Evolutionary conservation across 2,113 vertebrate species (phyloP).

Genomic region (Sander vitreus): DNA sequence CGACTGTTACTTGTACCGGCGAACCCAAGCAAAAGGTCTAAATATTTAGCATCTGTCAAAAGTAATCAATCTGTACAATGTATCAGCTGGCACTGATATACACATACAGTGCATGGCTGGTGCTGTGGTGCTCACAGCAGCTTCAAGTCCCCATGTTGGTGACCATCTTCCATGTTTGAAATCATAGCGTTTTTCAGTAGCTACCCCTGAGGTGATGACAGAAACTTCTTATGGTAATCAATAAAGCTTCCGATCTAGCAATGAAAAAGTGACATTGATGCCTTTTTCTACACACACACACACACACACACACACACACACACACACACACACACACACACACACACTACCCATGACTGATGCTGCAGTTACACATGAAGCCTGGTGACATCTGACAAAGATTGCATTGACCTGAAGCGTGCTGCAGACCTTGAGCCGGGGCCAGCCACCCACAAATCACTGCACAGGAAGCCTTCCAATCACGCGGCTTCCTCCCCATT

Average conservation of each 20-base stretch:
- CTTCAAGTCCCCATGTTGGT: not conserved
- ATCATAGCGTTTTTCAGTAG: not conserved
- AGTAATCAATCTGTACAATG: constrained; percentile 1
- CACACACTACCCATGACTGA: not conserved
- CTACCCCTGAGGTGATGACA: not conserved
- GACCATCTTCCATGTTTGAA: not conserved
- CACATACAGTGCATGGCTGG: too few relatives aligned
- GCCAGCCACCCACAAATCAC: constrained; percentile 54
- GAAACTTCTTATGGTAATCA: not conserved
- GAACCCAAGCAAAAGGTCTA: not conserved
- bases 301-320: not conserved
- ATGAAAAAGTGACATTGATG: constrained; percentile 10
- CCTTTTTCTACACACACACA: not conserved
- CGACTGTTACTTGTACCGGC: not conserved
- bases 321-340: not conserved
- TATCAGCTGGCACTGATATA: too few relatives aligned
- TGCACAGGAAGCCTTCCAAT: constrained; percentile 77
- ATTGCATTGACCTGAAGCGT: constrained; percentile 79
- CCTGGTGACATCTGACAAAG: constrained; percentile 85
- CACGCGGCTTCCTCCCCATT: constrained; percentile 68
- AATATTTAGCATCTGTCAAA: not conserved
- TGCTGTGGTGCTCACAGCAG: not conserved
- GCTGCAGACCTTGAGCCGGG: constrained; percentile 24
- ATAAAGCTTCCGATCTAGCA: not conserved
- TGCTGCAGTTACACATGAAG: constrained; percentile 38